A percentile compares a stretch with the other conserved stretches of the same genome.
phyloP scores from a whole-genome alignment of 2,113 vertebrate genomes.

The Galemys pyrenaicus region DNA sequence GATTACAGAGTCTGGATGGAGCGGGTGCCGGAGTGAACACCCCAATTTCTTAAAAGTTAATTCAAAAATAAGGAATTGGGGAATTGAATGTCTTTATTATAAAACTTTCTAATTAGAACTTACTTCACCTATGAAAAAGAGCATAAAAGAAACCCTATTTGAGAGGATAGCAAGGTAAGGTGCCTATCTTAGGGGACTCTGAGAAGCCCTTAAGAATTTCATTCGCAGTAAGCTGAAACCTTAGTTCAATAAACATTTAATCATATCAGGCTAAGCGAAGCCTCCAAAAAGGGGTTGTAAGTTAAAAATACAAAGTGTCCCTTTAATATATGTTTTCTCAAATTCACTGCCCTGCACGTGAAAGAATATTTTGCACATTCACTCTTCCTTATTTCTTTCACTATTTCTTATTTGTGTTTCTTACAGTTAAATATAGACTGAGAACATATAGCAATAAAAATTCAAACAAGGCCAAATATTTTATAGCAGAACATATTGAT shows the following conservation, averaged over 20 bases:
- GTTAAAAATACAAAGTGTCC: conserved; percentile 26
- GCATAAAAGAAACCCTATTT: background rate
- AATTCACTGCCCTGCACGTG: conserved; percentile 36
- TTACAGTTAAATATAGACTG: conserved; percentile 61
- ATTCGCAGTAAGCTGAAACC: conserved; percentile 53
- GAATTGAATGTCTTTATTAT: conserved; percentile 31
- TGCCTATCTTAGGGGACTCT: background rate
- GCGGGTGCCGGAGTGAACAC: background rate
- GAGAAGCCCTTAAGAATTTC: conserved; percentile 41
- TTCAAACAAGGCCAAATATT: conserved; percentile 50
- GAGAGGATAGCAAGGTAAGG: background rate
- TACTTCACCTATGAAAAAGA: conserved; percentile 37
- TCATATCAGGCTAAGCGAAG: background rate
- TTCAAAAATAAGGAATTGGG: conserved; percentile 54
- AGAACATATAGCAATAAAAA: conserved; percentile 66
- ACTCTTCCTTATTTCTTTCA: background rate
- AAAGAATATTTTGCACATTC: background rate
- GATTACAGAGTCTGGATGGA: background rate
- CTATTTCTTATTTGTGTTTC: conserved; percentile 46
- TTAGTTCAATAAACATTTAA: conserved; percentile 17
- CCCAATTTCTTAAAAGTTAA: conserved; percentile 49
- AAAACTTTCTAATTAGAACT: conserved; percentile 50
- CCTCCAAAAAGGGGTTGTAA: background rate
- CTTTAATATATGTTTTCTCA: conserved; percentile 60
- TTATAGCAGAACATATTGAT: conserved; percentile 63